Conservation (phyloP, 92 coral and sea anemone genomes). For the Palythoa heliodiscus region DNA sequence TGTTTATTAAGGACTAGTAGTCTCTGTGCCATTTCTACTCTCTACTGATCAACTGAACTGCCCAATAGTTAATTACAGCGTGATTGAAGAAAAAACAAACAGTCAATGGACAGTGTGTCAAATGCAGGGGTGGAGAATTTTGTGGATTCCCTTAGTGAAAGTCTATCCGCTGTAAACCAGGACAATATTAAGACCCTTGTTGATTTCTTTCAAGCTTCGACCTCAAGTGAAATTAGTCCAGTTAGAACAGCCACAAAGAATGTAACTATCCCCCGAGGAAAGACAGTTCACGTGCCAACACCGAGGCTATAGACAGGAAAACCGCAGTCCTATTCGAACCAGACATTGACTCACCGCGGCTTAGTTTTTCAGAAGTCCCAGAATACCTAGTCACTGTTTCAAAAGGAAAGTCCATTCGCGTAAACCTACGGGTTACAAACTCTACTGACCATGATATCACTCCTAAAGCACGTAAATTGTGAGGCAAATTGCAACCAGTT, state of each 20-base stretch:
- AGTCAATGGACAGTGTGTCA: too few relatives aligned
- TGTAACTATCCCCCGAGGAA: slow-evolving; percentile 50
- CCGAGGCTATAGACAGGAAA: slow-evolving; percentile 47
- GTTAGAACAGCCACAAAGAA: slow-evolving; percentile 32
- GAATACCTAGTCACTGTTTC: slow-evolving; percentile 56
- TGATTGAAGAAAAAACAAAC: slow-evolving; percentile 37
- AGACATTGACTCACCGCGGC: slow-evolving; percentile 50
- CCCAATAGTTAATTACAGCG: slow-evolving; percentile 67
- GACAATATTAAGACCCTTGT: too few relatives aligned
- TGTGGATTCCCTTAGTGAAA: slow-evolving; percentile 48
- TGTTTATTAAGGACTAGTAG: too few relatives aligned
- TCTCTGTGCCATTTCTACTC: too few relatives aligned
- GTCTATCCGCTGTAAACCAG: slow-evolving; percentile 29
- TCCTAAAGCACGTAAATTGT: slow-evolving; percentile 47
- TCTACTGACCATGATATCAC: slow-evolving; percentile 57
- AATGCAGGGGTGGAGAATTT: not conserved
- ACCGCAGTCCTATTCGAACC: slow-evolving; percentile 71
- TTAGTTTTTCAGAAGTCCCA: slow-evolving; percentile 53
- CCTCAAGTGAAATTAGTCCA: not conserved
- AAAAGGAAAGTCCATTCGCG: slow-evolving; percentile 51
- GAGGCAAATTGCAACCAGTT: slow-evolving; percentile 56
- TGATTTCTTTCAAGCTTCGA: not conserved
- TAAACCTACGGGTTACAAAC: slow-evolving; percentile 52
- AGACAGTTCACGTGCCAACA: slow-evolving; percentile 61
- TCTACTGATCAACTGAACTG: too few relatives aligned